phyloP scores from a whole-genome alignment of 2,797 vertebrate species.

The Leptoclinus maculatus region DNA sequence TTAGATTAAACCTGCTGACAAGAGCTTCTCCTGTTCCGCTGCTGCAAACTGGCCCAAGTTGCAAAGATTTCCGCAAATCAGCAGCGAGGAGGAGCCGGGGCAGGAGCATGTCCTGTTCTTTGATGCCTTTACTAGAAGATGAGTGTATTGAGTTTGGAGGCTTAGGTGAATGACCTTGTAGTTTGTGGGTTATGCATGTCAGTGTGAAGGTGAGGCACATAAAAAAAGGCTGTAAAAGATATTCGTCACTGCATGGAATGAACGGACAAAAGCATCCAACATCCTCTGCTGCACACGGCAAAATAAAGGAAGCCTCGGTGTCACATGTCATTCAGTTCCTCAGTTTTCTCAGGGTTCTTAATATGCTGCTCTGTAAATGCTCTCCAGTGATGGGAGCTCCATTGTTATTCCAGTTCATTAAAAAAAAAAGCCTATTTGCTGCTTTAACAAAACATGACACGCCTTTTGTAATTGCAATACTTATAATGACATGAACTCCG shows the following conservation, averaged over 20 bases:
- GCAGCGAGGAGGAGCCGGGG: conserved; percentile 9
- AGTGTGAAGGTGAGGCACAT: conserved; percentile 57
- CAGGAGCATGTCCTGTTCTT: conserved; percentile 17
- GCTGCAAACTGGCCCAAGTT: conserved; percentile 45
- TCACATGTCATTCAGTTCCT: conserved; percentile 39
- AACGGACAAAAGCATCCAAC: conserved; percentile 38
- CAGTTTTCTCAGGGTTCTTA: conserved; percentile 31
- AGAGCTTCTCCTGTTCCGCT: conserved; percentile 32
- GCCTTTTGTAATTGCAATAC: conserved; percentile 54
- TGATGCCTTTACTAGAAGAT: conserved; percentile 41
- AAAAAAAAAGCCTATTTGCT: conserved; percentile 37
- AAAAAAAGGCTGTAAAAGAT: conserved; percentile 47
- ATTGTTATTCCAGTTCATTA: conserved; percentile 35
- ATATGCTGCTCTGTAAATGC: conserved; percentile 35
- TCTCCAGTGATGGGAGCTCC: conserved; percentile 15
- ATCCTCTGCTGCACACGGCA: conserved; percentile 38
- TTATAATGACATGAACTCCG: conserved; percentile 55
- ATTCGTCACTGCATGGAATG: conserved; percentile 48
- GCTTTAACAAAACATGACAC: conserved; percentile 48
- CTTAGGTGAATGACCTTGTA: conserved; percentile 44
- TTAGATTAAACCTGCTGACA: conserved; percentile 64
- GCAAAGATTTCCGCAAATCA: conserved; percentile 55
- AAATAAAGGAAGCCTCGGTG: conserved; percentile 46
- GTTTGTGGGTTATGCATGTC: conserved; percentile 22
- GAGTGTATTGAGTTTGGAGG: conserved; percentile 17